A percentile compares a stretch with the other conserved stretches of the same genome.
Conservation (phyloP, 2,797 vertebrate genomes). For the Anguilla anguilla region DNA sequence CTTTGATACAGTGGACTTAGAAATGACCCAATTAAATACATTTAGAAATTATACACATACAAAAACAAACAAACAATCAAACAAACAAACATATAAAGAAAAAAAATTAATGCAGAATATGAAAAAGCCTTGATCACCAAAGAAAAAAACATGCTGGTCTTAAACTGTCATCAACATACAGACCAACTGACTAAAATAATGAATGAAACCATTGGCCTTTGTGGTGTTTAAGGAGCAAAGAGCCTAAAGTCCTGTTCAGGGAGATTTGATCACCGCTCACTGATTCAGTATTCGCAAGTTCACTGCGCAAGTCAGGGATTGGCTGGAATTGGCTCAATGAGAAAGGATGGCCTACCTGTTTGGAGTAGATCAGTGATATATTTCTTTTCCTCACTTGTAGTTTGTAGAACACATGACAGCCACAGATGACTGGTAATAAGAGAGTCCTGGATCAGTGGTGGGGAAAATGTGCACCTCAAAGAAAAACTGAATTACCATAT, state of each 20-base stretch:
- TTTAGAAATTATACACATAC: background rate
- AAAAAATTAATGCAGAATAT: background rate
- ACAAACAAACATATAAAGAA: background rate
- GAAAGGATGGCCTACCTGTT: conserved; percentile 54
- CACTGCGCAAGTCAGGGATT: conserved; percentile 49
- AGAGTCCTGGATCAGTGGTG: background rate
- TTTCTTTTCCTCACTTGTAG: conserved; percentile 24
- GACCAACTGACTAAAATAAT: conserved; percentile 17
- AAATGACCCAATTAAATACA: background rate
- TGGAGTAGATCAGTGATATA: conserved; percentile 60
- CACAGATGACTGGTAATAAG: conserved; percentile 13
- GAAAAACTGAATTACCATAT: background rate
- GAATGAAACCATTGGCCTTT: background rate
- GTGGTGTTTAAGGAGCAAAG: background rate
- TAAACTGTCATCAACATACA: conserved; percentile 32
- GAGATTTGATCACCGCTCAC: conserved; percentile 58
- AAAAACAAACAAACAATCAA: background rate
- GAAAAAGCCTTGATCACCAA: background rate
- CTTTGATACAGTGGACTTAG: background rate
- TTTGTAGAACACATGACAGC: background rate
- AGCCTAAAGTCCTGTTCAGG: conserved; percentile 44
- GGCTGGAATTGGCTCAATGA: conserved; percentile 34
- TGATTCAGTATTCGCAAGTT: conserved; percentile 62
- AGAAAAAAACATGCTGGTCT: background rate
- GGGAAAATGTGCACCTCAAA: conserved; percentile 7